A percentile compares a stretch with the other conserved stretches of the same genome.
Evolutionary conservation across 2,888 invertebrate species (phyloP).

Genomic region (Hirtodrosophila duncani): DNA sequence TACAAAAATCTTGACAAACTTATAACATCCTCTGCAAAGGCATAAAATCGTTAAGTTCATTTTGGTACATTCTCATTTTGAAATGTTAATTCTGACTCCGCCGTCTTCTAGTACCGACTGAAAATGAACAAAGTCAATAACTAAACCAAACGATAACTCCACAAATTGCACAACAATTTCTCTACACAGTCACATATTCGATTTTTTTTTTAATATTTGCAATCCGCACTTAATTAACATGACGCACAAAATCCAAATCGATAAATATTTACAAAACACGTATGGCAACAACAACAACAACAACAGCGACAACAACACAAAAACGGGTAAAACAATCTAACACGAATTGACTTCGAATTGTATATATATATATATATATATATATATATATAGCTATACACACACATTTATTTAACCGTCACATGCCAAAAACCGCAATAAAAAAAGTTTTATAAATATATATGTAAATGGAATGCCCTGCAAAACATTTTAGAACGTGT

Average conservation of each 20-base stretch:
- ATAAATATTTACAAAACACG: constrained; percentile 43
- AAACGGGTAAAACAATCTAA: constrained; percentile 20
- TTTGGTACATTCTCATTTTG: no score
- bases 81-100: no score
- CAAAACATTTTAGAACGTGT: constrained; percentile 17
- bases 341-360: constrained; percentile 34
- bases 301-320: neutral
- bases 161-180: no score
- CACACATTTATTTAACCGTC: constrained; percentile 29
- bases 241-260: constrained; percentile 32
- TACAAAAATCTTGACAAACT: no score
- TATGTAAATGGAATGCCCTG: constrained; percentile 1
- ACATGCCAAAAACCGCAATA: constrained; percentile 41
- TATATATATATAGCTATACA: neutral
- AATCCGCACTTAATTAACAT: constrained; percentile 48
- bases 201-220: neutral
- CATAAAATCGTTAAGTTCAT: no score
- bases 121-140: no score
- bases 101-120: no score
- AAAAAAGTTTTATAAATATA: constrained; percentile 1
- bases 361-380: constrained; percentile 7
- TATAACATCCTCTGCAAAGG: no score
- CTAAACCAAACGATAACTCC: no score
- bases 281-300: neutral
- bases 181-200: no score